Percentiles rank a stretch among this genome's conserved stretches.
Evolutionary conservation across 2,888 invertebrate species (phyloP).

Genomic region (Eupsilia transversa): DNA sequence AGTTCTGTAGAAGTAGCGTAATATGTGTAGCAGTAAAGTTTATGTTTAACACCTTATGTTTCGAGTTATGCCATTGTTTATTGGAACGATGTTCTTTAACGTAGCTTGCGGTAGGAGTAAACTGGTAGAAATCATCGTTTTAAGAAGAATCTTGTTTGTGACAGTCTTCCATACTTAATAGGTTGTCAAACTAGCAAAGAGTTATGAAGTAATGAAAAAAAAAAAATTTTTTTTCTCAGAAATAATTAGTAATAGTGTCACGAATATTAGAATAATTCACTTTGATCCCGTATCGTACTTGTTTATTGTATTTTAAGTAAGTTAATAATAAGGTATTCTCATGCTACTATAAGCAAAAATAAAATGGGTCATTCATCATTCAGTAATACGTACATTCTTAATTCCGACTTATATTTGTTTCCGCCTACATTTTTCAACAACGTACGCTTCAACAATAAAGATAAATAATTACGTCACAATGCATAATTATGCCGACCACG

Average conservation of each 20-base stretch:
- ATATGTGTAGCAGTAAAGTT: neutral
- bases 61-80: neutral
- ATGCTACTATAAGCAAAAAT: neutral
- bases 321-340: neutral
- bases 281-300: neutral
- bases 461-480: constrained; percentile 34
- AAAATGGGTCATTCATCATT: neutral
- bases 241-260: too few relatives aligned
- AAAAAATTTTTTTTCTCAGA: too few relatives aligned
- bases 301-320: neutral
- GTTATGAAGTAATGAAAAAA: too few relatives aligned
- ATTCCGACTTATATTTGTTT: neutral
- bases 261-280: neutral
- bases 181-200: too few relatives aligned
- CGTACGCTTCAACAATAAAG: neutral
- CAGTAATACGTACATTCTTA: neutral
- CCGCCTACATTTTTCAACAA: neutral
- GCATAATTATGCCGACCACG: constrained; percentile 42
- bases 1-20: neutral
- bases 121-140: too few relatives aligned
- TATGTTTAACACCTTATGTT: neutral
- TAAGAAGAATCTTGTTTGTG: too few relatives aligned
- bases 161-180: too few relatives aligned
- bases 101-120: too few relatives aligned
- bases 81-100: too few relatives aligned